Conservation (phyloP, 2,113 vertebrate genomes). For the Leiothrix lutea region DNA sequence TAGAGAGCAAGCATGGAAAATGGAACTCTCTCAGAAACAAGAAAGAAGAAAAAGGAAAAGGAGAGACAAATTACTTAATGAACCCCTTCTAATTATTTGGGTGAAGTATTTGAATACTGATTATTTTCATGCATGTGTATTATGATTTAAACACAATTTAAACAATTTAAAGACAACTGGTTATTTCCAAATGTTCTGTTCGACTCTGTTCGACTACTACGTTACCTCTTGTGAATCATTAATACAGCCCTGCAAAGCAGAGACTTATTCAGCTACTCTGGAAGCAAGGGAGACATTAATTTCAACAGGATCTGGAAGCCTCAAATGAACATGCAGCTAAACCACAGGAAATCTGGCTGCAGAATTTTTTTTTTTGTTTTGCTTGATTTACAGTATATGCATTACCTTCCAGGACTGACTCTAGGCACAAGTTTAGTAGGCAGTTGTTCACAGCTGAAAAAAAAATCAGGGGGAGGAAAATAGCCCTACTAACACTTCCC, state of each 20-base stretch:
- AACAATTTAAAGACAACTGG: background rate
- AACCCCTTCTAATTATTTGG: background rate
- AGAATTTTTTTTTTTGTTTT: background rate
- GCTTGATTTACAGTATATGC: background rate
- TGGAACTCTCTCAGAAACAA: background rate
- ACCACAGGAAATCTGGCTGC: background rate
- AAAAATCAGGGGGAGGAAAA: background rate
- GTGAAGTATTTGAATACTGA: background rate
- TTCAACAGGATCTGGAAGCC: background rate
- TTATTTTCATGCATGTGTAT: background rate
- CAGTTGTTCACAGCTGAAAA: background rate
- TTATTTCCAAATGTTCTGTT: background rate
- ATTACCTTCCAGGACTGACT: background rate
- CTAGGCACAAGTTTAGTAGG: background rate
- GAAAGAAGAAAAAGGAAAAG: background rate
- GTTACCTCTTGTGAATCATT: background rate
- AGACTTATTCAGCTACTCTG: background rate
- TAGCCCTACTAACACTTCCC: background rate
- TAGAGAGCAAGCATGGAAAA: background rate
- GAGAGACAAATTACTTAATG: background rate
- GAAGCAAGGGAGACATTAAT: background rate
- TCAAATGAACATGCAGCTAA: background rate
- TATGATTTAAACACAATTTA: background rate
- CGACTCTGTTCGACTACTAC: background rate
- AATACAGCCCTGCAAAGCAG: background rate